Conservation (phyloP, 2,113 vertebrate genomes). For the Eptesicus fuscus region DNA sequence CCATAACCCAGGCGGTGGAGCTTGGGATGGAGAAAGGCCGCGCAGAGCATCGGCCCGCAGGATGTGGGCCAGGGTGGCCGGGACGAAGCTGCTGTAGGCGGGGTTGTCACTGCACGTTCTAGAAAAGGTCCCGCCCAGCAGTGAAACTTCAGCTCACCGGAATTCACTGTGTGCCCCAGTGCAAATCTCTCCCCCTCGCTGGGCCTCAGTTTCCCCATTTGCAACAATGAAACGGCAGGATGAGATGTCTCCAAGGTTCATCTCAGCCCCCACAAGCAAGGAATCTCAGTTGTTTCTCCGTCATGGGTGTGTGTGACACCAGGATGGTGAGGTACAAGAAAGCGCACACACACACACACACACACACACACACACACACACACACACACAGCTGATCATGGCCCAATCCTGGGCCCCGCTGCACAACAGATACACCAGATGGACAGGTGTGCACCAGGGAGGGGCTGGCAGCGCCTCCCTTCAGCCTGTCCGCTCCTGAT, state of each 20-base stretch:
- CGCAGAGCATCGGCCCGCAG: fast-evolving
- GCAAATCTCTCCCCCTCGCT: background rate
- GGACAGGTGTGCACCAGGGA: background rate
- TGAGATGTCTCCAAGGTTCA: background rate
- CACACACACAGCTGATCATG: background rate
- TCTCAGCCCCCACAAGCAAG: background rate
- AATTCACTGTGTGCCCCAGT: background rate
- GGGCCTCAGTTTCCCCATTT: background rate
- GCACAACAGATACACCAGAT: fast-evolving
- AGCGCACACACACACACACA: too few species aligned
- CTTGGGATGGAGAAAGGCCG: fast-evolving
- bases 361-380: background rate
- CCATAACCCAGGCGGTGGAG: background rate
- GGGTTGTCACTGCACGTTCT: too few species aligned
- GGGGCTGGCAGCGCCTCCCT: fast-evolving
- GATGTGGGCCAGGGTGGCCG: fast-evolving
- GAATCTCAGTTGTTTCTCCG: background rate
- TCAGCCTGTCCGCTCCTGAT: background rate
- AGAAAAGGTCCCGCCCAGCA: background rate
- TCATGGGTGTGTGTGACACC: fast-evolving
- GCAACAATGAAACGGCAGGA: background rate
- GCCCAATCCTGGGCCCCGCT: background rate
- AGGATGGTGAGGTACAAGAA: background rate
- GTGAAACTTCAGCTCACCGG: background rate
- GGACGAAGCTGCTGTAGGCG: fast-evolving